These are phyloP conservation scores for Pedetes capensis DNA, from an alignment of 2,113 vertebrate genomes.

Conservation along the genomic window DNA sequence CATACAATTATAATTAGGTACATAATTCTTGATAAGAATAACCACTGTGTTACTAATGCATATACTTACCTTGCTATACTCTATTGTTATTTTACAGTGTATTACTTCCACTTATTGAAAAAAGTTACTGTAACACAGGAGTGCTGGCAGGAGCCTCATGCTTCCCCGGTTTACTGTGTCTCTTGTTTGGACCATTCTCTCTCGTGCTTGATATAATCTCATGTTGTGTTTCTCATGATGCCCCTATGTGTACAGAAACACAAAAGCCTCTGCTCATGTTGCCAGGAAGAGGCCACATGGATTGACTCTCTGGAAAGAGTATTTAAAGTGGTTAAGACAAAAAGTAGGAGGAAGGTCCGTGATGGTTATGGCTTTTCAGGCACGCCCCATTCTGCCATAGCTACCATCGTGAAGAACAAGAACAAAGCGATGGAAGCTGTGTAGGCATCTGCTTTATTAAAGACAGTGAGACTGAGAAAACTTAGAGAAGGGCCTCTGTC, in stretches of 20 bases:
- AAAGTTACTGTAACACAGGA: background rate
- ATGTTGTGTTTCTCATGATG: background rate
- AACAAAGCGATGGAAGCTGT: background rate
- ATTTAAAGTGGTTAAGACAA: background rate
- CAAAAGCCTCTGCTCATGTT: background rate
- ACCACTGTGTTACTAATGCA: background rate
- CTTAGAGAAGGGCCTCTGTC: background rate
- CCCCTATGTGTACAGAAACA: background rate
- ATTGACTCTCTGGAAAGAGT: background rate
- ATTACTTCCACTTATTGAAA: background rate
- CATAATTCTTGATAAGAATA: background rate
- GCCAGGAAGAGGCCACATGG: background rate
- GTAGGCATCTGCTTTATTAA: background rate
- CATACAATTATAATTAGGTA: background rate
- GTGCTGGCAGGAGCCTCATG: background rate
- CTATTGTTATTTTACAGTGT: background rate
- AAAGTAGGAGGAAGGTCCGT: background rate
- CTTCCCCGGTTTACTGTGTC: background rate
- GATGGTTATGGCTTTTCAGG: background rate
- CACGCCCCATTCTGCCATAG: background rate
- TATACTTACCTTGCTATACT: background rate
- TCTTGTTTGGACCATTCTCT: background rate
- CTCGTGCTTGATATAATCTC: background rate
- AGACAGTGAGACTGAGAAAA: background rate
- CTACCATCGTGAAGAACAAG: background rate